A percentile compares a stretch with the other conserved stretches of the same genome.
These are phyloP conservation scores for Microctonus brassicae DNA, from an alignment of 2,888 invertebrate species.

Conservation along the genomic window DNA sequence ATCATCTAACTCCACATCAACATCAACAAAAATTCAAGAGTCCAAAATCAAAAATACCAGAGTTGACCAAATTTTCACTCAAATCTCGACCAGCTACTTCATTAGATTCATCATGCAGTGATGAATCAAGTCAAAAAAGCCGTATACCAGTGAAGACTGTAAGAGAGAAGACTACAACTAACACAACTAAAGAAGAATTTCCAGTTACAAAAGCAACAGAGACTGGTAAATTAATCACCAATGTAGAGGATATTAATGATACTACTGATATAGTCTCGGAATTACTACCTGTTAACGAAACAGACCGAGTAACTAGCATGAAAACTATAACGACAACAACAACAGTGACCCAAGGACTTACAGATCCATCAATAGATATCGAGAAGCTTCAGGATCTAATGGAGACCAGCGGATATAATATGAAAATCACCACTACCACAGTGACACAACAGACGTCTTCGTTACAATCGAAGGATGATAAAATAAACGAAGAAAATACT, in stretches of 20 bases:
- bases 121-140: constrained; percentile 59
- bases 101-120: constrained; percentile 13
- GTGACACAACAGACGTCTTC: constrained; percentile 37
- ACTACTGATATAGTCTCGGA: neutral
- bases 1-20: constrained; percentile 23
- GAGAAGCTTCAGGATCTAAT: constrained; percentile 42
- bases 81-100: constrained; percentile 21
- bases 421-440: constrained; percentile 38
- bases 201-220: constrained; percentile 27
- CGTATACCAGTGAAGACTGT: constrained; percentile 70
- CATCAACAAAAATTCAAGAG: constrained; percentile 39
- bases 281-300: constrained; percentile 10
- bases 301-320: constrained; percentile 41
- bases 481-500: constrained; percentile 33
- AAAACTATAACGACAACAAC: too few relatives aligned
- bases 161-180: constrained; percentile 58
- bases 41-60: constrained; percentile 50
- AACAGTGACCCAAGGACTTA: constrained; percentile 20
- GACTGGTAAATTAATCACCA: neutral
- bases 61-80: constrained; percentile 42
- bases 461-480: constrained; percentile 42
- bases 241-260: neutral
- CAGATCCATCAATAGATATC: constrained; percentile 39
- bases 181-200: constrained; percentile 26
- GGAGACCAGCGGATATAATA: constrained; percentile 37